Evolutionary conservation across 2,113 vertebrate species (phyloP).

Genomic region (Cyprinodon tularosa): DNA sequence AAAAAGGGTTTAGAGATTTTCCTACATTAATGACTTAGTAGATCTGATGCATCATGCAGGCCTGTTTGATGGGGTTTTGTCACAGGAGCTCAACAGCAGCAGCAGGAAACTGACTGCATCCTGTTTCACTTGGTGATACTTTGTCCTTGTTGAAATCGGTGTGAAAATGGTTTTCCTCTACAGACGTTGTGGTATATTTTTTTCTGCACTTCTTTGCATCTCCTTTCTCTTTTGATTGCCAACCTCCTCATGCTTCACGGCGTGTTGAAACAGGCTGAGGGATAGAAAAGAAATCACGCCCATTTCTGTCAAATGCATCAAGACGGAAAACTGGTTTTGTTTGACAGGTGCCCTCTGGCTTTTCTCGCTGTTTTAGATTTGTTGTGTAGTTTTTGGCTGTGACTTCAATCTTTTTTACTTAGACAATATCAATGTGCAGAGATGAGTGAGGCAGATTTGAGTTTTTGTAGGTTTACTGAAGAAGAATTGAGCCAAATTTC

Average conservation of each 20-base stretch:
- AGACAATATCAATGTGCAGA: too few relatives aligned
- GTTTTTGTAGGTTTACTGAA: too few relatives aligned
- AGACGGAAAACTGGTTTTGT: conserved; percentile 45
- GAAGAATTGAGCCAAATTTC: too few relatives aligned
- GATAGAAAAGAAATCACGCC: conserved; percentile 38
- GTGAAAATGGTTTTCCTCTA: background rate
- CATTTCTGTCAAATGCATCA: conserved; percentile 19
- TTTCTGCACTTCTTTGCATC: background rate
- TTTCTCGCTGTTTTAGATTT: conserved; percentile 29
- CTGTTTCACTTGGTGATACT: background rate
- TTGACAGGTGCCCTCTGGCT: conserved; percentile 40
- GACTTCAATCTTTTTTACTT: too few relatives aligned
- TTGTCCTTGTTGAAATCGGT: background rate
- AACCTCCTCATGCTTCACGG: background rate
- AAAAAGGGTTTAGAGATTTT: too few relatives aligned
- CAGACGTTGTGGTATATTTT: background rate
- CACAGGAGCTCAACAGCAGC: background rate
- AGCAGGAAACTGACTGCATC: conserved; percentile 37
- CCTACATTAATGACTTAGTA: too few relatives aligned
- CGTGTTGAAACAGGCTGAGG: conserved; percentile 50
- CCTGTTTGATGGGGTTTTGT: too few relatives aligned
- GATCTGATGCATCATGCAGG: too few relatives aligned
- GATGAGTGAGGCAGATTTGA: too few relatives aligned
- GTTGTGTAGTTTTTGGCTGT: too few relatives aligned
- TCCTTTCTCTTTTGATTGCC: background rate